Conservation (phyloP, 2,797 vertebrate species). For the Tangara arthus region DNA sequence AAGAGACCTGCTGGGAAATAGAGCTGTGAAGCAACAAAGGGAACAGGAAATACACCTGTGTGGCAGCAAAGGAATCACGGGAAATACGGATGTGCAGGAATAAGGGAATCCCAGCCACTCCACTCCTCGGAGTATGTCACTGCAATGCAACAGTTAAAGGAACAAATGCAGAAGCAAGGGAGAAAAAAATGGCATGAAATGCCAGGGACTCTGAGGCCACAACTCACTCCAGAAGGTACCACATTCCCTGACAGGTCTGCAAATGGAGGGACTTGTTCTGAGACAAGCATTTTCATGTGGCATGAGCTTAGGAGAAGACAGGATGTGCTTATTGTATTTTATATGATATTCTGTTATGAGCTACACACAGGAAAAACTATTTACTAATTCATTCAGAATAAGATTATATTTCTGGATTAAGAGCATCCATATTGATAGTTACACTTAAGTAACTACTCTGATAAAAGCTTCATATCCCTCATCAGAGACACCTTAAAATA, state of each 20-base stretch:
- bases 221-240: neutral
- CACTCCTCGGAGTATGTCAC: neutral
- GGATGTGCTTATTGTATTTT: fast-evolving
- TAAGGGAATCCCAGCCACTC: neutral
- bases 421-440: neutral
- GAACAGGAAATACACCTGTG: neutral
- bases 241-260: neutral
- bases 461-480: neutral
- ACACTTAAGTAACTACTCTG: neutral
- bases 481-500: neutral
- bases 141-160: neutral
- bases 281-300: neutral
- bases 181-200: neutral
- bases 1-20: neutral
- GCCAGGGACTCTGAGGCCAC: neutral
- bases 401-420: neutral
- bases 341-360: neutral
- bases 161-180: neutral
- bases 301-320: neutral
- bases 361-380: neutral
- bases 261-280: neutral
- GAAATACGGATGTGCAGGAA: neutral
- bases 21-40: neutral
- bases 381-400: neutral
- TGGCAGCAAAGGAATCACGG: neutral